These are phyloP conservation scores for Cataglyphis livida DNA, from an alignment of 2,888 invertebrate genomes.

Conservation along the genomic window DNA sequence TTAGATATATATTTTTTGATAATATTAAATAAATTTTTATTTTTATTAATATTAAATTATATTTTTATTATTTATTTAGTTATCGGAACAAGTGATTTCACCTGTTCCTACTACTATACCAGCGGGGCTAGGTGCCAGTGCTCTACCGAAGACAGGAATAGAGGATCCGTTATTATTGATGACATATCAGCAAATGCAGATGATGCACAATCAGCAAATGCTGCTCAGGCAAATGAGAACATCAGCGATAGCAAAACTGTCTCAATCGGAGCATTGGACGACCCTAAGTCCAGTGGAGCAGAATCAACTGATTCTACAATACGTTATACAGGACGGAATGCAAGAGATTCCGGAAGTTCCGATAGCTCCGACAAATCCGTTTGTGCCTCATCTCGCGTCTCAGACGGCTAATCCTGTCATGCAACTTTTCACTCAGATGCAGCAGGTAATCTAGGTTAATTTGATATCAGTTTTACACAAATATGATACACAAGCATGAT, in stretches of 20 bases:
- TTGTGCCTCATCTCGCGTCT: conserved; percentile 83
- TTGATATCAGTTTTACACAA: not conserved
- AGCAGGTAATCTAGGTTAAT: conserved; percentile 82
- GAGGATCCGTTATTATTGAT: conserved; percentile 79
- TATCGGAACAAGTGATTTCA: conserved; percentile 78
- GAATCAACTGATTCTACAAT: conserved; percentile 86
- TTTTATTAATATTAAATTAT: no score
- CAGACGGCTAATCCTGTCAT: conserved; percentile 86
- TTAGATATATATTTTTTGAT: conserved; percentile 25
- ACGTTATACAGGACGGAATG: conserved; percentile 84
- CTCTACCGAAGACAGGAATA: conserved; percentile 78
- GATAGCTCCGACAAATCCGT: conserved; percentile 78
- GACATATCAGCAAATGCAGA: conserved; percentile 85
- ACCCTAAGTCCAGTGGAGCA: conserved; percentile 86
- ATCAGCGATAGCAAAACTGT: conserved; percentile 83
- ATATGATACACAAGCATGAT: not conserved
- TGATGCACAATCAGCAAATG: conserved; percentile 85
- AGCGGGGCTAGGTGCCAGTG: conserved; percentile 76
- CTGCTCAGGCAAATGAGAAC: conserved; percentile 83
- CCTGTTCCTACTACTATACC: conserved; percentile 77
- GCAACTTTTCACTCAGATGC: conserved; percentile 87
- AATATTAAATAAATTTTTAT: conserved; percentile 48
- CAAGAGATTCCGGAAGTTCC: conserved; percentile 81
- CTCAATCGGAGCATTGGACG: conserved; percentile 86
- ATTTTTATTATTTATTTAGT: conserved; percentile 58